phyloP scores from a whole-genome alignment of 2,888 invertebrate species.

The Oscheius sp. region DNA sequence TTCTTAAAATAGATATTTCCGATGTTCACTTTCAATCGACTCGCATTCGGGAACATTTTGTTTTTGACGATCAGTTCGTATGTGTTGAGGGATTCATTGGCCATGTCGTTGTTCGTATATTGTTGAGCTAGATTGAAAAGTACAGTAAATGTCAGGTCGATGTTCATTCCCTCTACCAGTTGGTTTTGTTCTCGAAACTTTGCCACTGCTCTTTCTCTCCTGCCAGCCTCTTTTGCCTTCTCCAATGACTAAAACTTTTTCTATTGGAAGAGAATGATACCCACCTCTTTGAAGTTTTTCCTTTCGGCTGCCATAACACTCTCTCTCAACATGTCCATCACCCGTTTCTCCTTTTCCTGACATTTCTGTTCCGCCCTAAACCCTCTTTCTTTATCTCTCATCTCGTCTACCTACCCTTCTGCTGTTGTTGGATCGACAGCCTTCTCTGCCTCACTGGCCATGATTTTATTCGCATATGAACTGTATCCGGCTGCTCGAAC shows the following conservation, averaged over 20 bases:
- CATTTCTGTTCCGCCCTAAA: conserved; percentile 90
- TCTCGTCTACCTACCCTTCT: conserved; percentile 8
- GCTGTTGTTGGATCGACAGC: conserved; percentile 6
- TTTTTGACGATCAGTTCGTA: conserved; percentile 90
- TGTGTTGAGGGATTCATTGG: conserved; percentile 92
- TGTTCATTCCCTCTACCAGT: conserved; percentile 87
- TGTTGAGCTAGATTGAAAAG: conserved; percentile 91
- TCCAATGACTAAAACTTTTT: conserved; percentile 79
- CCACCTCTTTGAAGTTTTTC: conserved; percentile 70
- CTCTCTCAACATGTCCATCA: conserved; percentile 88
- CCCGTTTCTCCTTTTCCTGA: conserved; percentile 85
- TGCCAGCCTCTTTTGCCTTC: conserved; percentile 94
- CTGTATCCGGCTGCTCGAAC: conserved; percentile 95
- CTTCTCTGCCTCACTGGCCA: conserved; percentile 22
- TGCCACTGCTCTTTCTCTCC: conserved; percentile 87
- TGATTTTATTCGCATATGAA: conserved; percentile 75
- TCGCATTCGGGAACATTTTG: conserved; percentile 90
- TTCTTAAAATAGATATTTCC: conserved; percentile 96
- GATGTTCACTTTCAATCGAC: conserved; percentile 81
- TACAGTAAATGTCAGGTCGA: conserved; percentile 93
- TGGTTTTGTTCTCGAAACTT: conserved; percentile 87
- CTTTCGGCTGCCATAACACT: conserved; percentile 81
- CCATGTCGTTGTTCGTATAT: conserved; percentile 91
- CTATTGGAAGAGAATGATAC: too few relatives aligned
- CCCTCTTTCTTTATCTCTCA: background rate